Conservation (phyloP, 1,140 invertebrate genomes). For the Penaeus indicus region DNA sequence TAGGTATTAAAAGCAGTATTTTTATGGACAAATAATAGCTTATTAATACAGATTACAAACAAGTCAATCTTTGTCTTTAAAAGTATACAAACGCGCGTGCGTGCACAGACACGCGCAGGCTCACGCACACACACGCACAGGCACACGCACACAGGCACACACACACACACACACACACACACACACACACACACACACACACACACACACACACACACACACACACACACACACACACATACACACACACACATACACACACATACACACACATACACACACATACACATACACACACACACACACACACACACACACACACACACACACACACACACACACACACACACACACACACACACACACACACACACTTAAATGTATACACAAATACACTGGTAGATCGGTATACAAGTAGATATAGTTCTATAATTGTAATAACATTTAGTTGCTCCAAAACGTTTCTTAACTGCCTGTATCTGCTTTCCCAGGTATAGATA, state of each 20-base stretch:
- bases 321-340: too few relatives aligned
- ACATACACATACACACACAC: too few relatives aligned
- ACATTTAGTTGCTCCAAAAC: not conserved
- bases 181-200: too few relatives aligned
- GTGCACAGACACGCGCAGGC: slow-evolving; percentile 13
- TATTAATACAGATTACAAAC: not conserved
- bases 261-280: too few relatives aligned
- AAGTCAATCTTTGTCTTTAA: not conserved
- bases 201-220: too few relatives aligned
- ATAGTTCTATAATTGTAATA: not conserved
- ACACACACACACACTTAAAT: not conserved
- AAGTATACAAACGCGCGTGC: not conserved
- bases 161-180: too few relatives aligned
- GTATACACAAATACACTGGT: slow-evolving; percentile 6
- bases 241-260: too few relatives aligned
- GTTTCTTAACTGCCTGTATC: slow-evolving; percentile 39
- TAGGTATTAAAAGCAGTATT: not conserved
- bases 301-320: too few relatives aligned
- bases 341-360: too few relatives aligned
- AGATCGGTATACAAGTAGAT: not conserved
- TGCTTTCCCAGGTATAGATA: slow-evolving; percentile 53
- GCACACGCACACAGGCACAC: too few relatives aligned
- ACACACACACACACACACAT: too few relatives aligned
- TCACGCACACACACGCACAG: not conserved
- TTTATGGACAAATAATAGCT: not conserved